These are phyloP conservation scores for Nipponia nippon DNA, from an alignment of 2,113 vertebrate species.

Conservation along the genomic window DNA sequence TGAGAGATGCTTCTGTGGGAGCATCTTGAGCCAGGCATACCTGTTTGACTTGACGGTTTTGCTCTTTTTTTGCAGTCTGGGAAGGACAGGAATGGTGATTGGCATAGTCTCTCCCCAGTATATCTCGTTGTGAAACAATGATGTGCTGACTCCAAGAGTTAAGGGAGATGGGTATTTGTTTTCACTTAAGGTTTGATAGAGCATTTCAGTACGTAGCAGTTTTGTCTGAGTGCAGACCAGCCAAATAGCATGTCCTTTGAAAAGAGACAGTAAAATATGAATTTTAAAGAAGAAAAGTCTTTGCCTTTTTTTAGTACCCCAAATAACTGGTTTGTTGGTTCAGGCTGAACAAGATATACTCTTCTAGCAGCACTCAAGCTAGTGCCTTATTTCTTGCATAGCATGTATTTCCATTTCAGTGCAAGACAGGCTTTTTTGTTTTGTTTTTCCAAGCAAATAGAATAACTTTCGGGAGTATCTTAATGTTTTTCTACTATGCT, in stretches of 20 bases:
- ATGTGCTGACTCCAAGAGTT: neutral
- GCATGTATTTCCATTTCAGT: neutral
- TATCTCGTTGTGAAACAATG: neutral
- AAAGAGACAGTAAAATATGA: neutral
- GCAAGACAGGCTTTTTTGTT: neutral
- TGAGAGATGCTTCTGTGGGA: neutral
- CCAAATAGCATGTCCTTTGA: neutral
- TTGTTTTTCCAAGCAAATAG: neutral
- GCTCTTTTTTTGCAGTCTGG: neutral
- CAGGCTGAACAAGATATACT: neutral
- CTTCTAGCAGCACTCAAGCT: neutral
- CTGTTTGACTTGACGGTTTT: neutral
- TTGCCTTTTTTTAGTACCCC: neutral
- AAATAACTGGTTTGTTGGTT: neutral
- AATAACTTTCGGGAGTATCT: neutral
- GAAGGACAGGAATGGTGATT: neutral
- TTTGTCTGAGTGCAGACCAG: neutral
- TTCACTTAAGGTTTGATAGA: neutral
- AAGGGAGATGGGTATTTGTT: neutral
- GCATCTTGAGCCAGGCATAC: neutral
- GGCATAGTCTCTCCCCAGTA: neutral
- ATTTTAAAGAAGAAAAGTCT: neutral
- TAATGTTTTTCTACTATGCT: neutral
- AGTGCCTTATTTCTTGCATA: neutral
- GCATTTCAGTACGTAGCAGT: neutral